These are phyloP conservation scores for Scaptodrosophila latifasciaeformis DNA, from an alignment of 2,888 invertebrate genomes.

Conservation along the genomic window DNA sequence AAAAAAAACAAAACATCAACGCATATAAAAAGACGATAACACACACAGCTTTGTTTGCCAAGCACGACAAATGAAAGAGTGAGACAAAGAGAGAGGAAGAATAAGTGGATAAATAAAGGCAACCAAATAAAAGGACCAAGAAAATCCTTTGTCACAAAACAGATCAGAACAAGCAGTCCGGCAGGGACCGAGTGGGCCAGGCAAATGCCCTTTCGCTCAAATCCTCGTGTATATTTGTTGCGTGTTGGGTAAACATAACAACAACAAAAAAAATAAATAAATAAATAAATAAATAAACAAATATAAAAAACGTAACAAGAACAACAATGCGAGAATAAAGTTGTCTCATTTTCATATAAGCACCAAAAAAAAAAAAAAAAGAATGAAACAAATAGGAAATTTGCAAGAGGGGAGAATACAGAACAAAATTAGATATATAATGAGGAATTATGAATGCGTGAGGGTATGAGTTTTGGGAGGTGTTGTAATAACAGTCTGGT, in stretches of 20 bases:
- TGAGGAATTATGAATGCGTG: slow-evolving; percentile 56
- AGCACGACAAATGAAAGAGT: too few species aligned
- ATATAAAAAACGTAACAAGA: too few species aligned
- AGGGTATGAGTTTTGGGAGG: slow-evolving; percentile 9
- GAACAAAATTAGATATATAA: slow-evolving; percentile 29
- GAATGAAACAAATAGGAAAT: slow-evolving; percentile 12
- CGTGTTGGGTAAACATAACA: slow-evolving; percentile 31
- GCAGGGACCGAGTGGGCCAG: background rate
- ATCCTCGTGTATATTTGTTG: slow-evolving; percentile 10
- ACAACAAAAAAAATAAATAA: too few species aligned
- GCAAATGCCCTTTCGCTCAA: background rate
- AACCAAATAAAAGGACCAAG: background rate
- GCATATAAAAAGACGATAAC: too few species aligned
- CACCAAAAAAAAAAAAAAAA: background rate
- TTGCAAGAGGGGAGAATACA: background rate
- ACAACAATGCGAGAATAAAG: slow-evolving; percentile 23
- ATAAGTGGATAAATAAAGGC: background rate
- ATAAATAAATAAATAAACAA: too few species aligned
- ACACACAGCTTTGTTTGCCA: slow-evolving; percentile 2
- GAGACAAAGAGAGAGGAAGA: too few species aligned
- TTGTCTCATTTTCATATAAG: slow-evolving; percentile 21
- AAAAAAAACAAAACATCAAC: too few species aligned
- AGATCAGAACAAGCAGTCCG: background rate
- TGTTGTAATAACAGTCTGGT: too few species aligned
- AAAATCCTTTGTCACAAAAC: slow-evolving; percentile 1